These are phyloP conservation scores for Gambusia yucatana DNA, from an alignment of 2,797 vertebrate species.

Conservation along the genomic window DNA sequence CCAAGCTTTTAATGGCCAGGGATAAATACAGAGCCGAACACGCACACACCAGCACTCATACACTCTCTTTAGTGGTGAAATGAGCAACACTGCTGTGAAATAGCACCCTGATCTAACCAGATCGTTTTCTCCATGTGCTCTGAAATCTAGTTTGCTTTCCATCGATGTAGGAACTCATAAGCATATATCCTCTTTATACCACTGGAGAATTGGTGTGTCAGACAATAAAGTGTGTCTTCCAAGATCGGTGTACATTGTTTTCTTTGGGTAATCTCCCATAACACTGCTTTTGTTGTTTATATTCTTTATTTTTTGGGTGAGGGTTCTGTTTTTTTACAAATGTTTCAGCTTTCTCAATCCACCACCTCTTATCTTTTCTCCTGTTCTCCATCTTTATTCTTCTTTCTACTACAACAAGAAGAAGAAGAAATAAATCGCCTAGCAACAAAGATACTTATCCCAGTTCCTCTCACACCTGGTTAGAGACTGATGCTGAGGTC, in stretches of 20 bases:
- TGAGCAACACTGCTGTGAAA: constrained; percentile 51
- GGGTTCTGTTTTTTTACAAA: not conserved
- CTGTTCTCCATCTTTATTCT: constrained; percentile 36
- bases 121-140: constrained; percentile 29
- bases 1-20: constrained; percentile 43
- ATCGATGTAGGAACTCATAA: constrained; percentile 23
- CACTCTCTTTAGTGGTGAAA: constrained; percentile 32
- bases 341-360: constrained; percentile 21
- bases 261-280: constrained; percentile 1
- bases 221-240: constrained; percentile 12
- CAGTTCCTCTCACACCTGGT: constrained; percentile 51
- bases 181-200: constrained; percentile 27
- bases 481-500: constrained; percentile 56
- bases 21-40: constrained; percentile 45
- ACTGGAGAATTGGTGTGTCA: not conserved
- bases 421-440: constrained; percentile 65
- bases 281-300: not conserved
- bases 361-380: constrained; percentile 34
- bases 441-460: constrained; percentile 62
- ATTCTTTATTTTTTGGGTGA: not conserved
- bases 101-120: constrained; percentile 56
- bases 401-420: constrained; percentile 40
- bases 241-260: constrained; percentile 12
- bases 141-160: constrained; percentile 42
- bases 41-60: constrained; percentile 13